Conservation (phyloP, 2,888 invertebrate genomes). For the Polydrusus tereticollis region DNA sequence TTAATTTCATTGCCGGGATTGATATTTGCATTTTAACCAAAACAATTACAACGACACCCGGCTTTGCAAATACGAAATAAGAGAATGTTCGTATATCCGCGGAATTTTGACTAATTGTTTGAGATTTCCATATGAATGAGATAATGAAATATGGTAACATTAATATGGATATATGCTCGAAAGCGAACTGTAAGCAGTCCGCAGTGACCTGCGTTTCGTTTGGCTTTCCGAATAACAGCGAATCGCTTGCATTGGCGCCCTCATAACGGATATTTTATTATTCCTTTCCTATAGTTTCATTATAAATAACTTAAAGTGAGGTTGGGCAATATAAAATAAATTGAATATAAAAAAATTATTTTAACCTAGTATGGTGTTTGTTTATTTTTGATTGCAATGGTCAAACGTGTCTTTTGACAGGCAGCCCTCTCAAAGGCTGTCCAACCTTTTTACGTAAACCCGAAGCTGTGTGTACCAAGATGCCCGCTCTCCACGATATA, state of each 20-base stretch:
- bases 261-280: constrained; percentile 3
- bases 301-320: too few relatives aligned
- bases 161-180: constrained; percentile 79
- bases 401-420: too few relatives aligned
- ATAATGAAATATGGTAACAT: constrained; percentile 84
- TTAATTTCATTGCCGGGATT: constrained; percentile 37
- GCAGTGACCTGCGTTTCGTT: constrained; percentile 57
- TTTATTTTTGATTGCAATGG: too few relatives aligned
- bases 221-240: constrained; percentile 44
- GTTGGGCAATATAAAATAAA: too few relatives aligned
- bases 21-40: constrained; percentile 47
- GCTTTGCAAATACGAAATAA: constrained; percentile 43
- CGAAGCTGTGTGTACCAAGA: too few relatives aligned
- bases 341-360: too few relatives aligned
- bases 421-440: too few relatives aligned
- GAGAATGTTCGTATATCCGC: constrained; percentile 49
- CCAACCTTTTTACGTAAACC: too few relatives aligned
- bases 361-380: too few relatives aligned
- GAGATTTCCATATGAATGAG: constrained; percentile 88
- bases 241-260: constrained; percentile 38
- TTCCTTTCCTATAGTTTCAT: not conserved
- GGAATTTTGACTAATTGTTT: constrained; percentile 72
- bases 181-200: constrained; percentile 67
- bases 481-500: too few relatives aligned
- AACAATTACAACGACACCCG: constrained; percentile 42